Conservation (phyloP, 2,797 vertebrate genomes). For the Acridotheres tristis region DNA sequence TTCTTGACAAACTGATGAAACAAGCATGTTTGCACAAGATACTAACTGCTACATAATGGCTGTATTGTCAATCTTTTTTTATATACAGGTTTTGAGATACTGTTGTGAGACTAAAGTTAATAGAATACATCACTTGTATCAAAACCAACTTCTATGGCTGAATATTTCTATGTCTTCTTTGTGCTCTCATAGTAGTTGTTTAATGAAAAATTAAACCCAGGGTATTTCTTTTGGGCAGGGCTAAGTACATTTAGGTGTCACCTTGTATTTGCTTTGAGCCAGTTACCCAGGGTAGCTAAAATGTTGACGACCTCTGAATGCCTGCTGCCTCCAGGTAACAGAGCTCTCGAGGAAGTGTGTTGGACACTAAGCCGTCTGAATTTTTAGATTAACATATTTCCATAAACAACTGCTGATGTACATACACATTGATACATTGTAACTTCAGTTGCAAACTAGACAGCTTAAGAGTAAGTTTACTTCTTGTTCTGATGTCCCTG, state of each 20-base stretch:
- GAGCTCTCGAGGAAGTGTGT: background rate
- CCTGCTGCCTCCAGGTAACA: background rate
- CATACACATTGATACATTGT: background rate
- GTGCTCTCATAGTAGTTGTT: background rate
- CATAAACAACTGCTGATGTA: background rate
- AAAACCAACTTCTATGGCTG: conserved; percentile 4
- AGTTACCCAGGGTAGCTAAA: background rate
- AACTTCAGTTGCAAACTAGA: background rate
- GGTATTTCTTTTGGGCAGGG: background rate
- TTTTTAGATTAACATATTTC: background rate
- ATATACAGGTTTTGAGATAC: background rate
- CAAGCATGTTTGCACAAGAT: background rate
- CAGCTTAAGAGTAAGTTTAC: background rate
- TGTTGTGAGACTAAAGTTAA: background rate
- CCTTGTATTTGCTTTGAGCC: background rate
- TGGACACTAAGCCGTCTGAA: background rate
- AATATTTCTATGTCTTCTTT: background rate
- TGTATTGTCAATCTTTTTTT: background rate
- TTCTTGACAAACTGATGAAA: background rate
- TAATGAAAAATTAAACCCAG: background rate
- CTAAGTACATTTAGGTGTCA: background rate
- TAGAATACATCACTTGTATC: background rate
- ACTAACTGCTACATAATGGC: background rate
- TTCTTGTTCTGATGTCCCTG: background rate
- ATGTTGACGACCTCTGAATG: background rate